Evolutionary conservation across 2,797 vertebrate species (phyloP).

Genomic region (Euphonia xanthogaster): DNA sequence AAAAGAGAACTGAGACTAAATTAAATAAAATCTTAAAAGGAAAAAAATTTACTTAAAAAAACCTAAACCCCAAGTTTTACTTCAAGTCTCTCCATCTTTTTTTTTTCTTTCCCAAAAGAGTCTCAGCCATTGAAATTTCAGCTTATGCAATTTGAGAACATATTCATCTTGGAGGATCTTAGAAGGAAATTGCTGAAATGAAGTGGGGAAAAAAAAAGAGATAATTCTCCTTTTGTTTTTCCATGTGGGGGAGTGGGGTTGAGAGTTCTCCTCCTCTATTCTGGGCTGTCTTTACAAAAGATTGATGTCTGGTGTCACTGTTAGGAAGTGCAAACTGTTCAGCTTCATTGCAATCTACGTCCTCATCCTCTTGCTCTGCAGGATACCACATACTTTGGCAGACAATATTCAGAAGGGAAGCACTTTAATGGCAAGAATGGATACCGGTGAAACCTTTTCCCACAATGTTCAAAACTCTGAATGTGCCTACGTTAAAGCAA

Average conservation of each 20-base stretch:
- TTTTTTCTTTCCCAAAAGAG: not conserved
- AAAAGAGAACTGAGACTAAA: constrained; percentile 14
- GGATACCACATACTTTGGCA: constrained; percentile 91
- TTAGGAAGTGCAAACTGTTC: constrained; percentile 90
- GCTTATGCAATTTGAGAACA: constrained; percentile 27
- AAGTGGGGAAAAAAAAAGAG: constrained; percentile 15
- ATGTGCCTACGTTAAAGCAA: constrained; percentile 46
- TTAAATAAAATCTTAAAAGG: not conserved
- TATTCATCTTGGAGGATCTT: constrained; percentile 55
- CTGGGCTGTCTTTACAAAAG: constrained; percentile 79
- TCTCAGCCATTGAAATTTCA: constrained; percentile 15
- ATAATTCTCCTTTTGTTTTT: constrained; percentile 85
- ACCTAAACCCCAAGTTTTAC: not conserved
- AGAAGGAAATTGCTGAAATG: constrained; percentile 55
- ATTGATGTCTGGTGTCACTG: constrained; percentile 92
- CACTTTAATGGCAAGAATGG: constrained; percentile 84
- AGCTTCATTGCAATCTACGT: constrained; percentile 88
- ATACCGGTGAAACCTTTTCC: constrained; percentile 83
- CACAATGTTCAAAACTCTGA: constrained; percentile 75
- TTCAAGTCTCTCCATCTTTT: not conserved
- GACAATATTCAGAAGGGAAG: constrained; percentile 86
- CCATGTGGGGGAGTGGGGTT: constrained; percentile 34
- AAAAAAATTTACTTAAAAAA: not conserved
- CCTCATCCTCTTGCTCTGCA: constrained; percentile 84
- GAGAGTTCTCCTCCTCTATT: constrained; percentile 68